phyloP scores from a whole-genome alignment of 2,888 invertebrate species.

The Ophion slaviceki region DNA sequence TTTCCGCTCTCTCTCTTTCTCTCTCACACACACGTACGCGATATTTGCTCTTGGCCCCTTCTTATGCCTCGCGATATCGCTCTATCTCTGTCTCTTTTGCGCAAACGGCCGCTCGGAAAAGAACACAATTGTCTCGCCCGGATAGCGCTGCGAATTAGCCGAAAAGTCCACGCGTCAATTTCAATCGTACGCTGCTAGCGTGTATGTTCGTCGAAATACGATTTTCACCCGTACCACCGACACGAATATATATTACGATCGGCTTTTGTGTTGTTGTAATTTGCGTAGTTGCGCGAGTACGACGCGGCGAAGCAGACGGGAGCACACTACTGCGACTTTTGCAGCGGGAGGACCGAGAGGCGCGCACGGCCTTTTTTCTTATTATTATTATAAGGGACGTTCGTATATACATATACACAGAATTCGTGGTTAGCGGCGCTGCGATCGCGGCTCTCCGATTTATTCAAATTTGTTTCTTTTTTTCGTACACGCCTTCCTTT shows the following conservation, averaged over 20 bases:
- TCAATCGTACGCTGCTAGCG: neutral
- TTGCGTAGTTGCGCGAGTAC: neutral
- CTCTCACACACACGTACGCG: neutral
- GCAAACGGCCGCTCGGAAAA: neutral
- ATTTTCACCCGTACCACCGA: too few species aligned
- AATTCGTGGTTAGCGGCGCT: neutral
- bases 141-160: neutral
- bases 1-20: neutral
- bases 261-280: neutral
- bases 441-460: neutral
- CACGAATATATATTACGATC: neutral
- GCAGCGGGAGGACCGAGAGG: neutral
- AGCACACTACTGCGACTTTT: neutral
- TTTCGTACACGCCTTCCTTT: neutral
- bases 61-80: neutral
- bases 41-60: neutral
- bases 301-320: neutral
- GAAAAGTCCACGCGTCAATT: neutral
- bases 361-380: neutral
- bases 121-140: neutral
- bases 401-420: neutral
- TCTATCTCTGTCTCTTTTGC: neutral
- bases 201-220: neutral
- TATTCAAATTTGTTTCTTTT: neutral
- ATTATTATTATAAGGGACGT: neutral